Conservation (phyloP, 2,113 vertebrate genomes). For the Mesoclemmys tuberculata region DNA sequence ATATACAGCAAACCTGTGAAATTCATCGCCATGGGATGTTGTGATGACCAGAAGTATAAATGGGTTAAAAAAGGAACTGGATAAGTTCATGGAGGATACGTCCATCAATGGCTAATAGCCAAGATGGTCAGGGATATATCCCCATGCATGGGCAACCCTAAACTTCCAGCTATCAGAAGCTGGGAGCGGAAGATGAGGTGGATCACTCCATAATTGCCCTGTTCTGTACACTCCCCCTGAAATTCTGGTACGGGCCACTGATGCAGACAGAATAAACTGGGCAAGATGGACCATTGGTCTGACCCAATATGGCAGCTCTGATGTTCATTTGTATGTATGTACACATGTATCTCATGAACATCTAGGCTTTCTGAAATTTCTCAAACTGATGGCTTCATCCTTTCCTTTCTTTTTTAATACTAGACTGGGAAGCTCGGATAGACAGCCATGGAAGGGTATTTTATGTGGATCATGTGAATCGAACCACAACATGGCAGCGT, state of each 20-base stretch:
- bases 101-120: neutral
- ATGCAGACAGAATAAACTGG: neutral
- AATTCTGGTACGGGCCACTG: neutral
- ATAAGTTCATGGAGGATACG: neutral
- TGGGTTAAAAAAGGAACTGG: neutral
- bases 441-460: conserved; percentile 98
- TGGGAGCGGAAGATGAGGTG: neutral
- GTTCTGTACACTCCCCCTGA: neutral
- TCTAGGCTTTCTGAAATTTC: neutral
- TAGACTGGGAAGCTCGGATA: conserved; percentile 98
- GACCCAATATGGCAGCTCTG: neutral
- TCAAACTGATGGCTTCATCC: conserved; percentile 46
- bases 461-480: conserved; percentile 96
- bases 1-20: neutral
- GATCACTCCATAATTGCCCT: neutral
- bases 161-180: neutral
- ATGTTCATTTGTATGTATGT: neutral
- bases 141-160: neutral
- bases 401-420: conserved; percentile 59
- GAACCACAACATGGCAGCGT: conserved; percentile 97
- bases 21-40: neutral
- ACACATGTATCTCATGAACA: neutral
- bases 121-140: neutral
- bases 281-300: neutral
- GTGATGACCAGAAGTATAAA: neutral